phyloP scores from a whole-genome alignment of 2,113 vertebrate genomes.

The Trichechus manatus region DNA sequence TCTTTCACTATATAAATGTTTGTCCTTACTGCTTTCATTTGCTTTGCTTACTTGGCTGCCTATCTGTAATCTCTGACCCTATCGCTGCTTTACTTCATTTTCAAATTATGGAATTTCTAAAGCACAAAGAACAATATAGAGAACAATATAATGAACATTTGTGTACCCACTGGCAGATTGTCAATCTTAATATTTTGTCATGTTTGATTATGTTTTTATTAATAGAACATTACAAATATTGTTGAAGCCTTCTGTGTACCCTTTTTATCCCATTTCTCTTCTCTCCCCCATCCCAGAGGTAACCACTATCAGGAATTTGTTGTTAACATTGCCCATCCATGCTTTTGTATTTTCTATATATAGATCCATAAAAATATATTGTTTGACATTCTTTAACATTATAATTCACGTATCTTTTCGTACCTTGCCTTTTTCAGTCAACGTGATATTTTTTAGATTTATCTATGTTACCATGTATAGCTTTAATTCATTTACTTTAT shows the following conservation, averaged over 20 bases:
- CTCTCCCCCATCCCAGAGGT: too few relatives aligned
- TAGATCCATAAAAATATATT: background rate
- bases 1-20: background rate
- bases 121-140: background rate
- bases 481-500: background rate
- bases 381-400: background rate
- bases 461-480: background rate
- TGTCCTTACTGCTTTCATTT: background rate
- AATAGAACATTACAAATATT: background rate
- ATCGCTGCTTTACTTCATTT: background rate
- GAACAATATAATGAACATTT: background rate
- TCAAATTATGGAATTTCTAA: background rate
- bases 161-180: background rate
- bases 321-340: too few relatives aligned
- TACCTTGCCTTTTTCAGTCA: background rate
- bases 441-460: background rate
- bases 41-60: background rate
- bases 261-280: too few relatives aligned
- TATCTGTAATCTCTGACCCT: background rate
- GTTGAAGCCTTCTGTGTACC: too few relatives aligned
- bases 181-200: background rate
- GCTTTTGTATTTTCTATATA: background rate
- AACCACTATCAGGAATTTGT: too few relatives aligned
- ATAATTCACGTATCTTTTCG: background rate
- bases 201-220: background rate